phyloP scores from a whole-genome alignment of 2,113 vertebrate genomes.

The Hystrix brachyura region DNA sequence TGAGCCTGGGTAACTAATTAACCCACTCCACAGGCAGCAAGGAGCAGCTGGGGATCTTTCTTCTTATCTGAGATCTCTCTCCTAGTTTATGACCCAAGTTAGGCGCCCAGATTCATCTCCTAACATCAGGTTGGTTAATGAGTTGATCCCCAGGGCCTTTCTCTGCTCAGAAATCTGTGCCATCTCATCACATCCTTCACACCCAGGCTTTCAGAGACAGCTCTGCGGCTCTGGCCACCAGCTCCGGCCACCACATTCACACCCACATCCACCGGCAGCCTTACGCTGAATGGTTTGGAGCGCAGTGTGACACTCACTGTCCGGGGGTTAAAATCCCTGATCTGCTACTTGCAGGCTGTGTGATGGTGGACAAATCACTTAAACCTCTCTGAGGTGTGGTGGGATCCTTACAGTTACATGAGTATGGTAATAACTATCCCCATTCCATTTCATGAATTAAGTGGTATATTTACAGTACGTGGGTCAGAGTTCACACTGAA shows the following conservation, averaged over 20 bases:
- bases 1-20: background rate
- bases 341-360: background rate
- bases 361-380: background rate
- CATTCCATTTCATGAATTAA: background rate
- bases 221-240: no score
- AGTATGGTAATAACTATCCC: background rate
- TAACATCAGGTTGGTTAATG: background rate
- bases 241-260: background rate
- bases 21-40: background rate
- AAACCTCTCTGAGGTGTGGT: no score
- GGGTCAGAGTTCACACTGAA: background rate
- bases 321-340: background rate
- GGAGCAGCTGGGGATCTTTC: background rate
- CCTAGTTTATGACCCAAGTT: background rate
- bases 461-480: background rate
- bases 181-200: background rate
- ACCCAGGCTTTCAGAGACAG: background rate
- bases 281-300: background rate
- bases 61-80: background rate
- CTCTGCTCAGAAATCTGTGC: background rate
- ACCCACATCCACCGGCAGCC: background rate
- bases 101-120: background rate
- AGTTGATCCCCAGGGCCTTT: background rate
- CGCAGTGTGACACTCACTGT: background rate
- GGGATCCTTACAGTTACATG: background rate